phyloP scores from a whole-genome alignment of 2,888 invertebrate genomes.

The Plebejus melissa region DNA sequence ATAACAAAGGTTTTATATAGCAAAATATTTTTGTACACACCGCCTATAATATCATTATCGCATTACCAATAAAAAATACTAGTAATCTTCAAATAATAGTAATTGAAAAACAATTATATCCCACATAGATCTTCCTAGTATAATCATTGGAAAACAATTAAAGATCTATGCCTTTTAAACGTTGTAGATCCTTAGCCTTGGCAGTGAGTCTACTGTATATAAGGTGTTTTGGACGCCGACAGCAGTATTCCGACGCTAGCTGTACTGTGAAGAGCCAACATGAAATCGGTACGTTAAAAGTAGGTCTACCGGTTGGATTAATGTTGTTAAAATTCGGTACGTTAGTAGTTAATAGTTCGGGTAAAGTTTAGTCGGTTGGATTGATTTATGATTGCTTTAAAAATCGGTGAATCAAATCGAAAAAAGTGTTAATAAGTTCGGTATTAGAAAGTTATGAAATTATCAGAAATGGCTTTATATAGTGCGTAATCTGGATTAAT shows the following conservation, averaged over 20 bases:
- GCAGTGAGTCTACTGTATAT: constrained; percentile 57
- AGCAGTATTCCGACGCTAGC: constrained; percentile 57
- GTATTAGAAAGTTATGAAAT: too few species aligned
- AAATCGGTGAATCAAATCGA: background rate
- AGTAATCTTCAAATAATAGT: background rate
- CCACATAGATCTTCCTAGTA: background rate
- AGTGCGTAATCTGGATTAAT: background rate
- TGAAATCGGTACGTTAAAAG: constrained; percentile 65
- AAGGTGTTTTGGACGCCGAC: constrained; percentile 46
- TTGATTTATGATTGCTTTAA: background rate
- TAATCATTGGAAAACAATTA: constrained; percentile 5
- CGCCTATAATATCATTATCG: background rate
- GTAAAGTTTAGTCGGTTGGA: background rate
- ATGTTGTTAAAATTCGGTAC: background rate
- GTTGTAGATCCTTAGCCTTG: constrained; percentile 56
- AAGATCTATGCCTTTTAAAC: background rate
- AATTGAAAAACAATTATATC: background rate
- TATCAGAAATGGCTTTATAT: too few species aligned
- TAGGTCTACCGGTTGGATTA: background rate
- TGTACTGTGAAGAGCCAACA: constrained; percentile 52
- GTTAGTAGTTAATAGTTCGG: background rate
- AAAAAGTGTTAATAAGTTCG: too few species aligned
- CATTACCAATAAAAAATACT: background rate
- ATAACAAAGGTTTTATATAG: too few species aligned
- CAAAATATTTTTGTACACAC: background rate